A percentile compares a stretch with the other conserved stretches of the same genome.
Evolutionary conservation across 2,888 invertebrate species (phyloP).

Genomic region (Lithophane ornitopus): DNA sequence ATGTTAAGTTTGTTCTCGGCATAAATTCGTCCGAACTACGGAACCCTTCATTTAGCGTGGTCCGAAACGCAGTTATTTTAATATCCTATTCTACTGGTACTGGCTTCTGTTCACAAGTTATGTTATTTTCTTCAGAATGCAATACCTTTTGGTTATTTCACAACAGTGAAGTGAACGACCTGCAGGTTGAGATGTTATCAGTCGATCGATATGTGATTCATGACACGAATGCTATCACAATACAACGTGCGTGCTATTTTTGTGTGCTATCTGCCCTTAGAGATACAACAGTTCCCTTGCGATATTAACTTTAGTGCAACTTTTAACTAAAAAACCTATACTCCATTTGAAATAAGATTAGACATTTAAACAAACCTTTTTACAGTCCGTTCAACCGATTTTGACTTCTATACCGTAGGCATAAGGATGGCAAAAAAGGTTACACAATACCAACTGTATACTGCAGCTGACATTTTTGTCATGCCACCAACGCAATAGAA

Average conservation of each 20-base stretch:
- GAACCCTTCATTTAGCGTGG: no score
- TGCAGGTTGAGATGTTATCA: conserved; percentile 69
- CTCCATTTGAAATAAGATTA: no score
- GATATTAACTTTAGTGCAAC: conserved; percentile 12
- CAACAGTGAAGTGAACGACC: conserved; percentile 67
- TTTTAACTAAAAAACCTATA: no score
- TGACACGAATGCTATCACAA: conserved; percentile 59
- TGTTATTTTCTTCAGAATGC: neutral
- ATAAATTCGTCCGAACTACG: no score
- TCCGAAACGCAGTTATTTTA: neutral
- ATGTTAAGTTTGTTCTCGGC: no score
- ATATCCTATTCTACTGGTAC: neutral
- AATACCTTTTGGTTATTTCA: conserved; percentile 15
- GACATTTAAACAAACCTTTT: no score
- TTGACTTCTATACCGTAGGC: no score
- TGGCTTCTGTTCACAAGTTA: neutral
- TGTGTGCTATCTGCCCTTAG: conserved; percentile 34
- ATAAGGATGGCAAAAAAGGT: no score
- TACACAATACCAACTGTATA: no score
- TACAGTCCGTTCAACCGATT: no score
- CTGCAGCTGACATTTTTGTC: no score
- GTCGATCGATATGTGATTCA: conserved; percentile 75
- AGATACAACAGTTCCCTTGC: neutral
- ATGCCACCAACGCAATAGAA: no score
- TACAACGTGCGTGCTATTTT: conserved; percentile 55